These are phyloP conservation scores for Forbesichthys papilliferus DNA, from an alignment of 2,113 vertebrate genomes.

Conservation along the genomic window DNA sequence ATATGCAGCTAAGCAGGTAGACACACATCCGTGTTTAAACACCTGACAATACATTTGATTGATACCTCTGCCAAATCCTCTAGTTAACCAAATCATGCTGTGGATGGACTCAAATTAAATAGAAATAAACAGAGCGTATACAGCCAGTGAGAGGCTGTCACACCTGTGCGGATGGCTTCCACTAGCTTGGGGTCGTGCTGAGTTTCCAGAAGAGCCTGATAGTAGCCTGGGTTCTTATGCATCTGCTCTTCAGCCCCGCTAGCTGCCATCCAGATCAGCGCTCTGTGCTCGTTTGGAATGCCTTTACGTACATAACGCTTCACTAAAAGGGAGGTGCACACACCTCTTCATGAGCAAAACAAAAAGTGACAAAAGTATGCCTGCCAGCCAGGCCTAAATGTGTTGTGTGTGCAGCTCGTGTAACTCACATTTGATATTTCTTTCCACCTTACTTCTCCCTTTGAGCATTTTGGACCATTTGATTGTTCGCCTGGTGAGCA, in stretches of 20 bases:
- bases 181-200: conserved; percentile 81
- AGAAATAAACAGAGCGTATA: background rate
- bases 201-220: conserved; percentile 81
- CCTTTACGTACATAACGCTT: conserved; percentile 97
- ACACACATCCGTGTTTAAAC: background rate
- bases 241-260: conserved; percentile 90
- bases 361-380: no score
- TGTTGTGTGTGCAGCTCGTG: background rate
- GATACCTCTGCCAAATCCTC: no score
- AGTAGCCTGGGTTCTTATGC: conserved; percentile 88
- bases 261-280: conserved; percentile 88
- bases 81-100: no score
- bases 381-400: no score
- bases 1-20: background rate
- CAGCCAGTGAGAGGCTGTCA: background rate
- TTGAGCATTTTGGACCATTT: conserved; percentile 91
- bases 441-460: conserved; percentile 75
- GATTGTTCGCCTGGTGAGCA: conserved; percentile 85
- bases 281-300: conserved; percentile 87
- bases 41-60: no score
- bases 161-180: conserved; percentile 89
- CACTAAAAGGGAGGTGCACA: conserved; percentile 72
- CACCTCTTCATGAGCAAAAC: background rate
- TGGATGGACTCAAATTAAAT: no score
- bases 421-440: conserved; percentile 82